Percentiles rank a stretch among this genome's conserved stretches.
These are phyloP conservation scores for Eidolon helvum DNA, from an alignment of 2,113 vertebrate species.

Conservation along the genomic window DNA sequence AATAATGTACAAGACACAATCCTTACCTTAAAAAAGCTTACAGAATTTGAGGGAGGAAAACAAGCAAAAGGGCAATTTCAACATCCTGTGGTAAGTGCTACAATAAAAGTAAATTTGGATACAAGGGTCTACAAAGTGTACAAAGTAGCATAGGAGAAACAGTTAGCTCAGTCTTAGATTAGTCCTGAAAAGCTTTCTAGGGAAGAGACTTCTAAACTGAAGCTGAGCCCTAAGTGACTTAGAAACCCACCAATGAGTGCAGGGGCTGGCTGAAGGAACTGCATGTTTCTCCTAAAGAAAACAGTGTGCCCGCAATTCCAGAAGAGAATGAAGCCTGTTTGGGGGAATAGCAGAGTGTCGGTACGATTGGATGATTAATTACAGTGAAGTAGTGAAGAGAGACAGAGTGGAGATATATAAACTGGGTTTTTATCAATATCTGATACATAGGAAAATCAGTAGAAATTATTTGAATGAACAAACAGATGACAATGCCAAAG, in stretches of 20 bases:
- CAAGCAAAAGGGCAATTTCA: background rate
- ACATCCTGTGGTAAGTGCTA: background rate
- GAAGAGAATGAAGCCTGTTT: background rate
- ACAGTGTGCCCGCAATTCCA: background rate
- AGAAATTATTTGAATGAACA: background rate
- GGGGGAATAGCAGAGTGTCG: rapidly evolving
- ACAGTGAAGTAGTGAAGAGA: background rate
- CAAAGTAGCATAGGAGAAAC: background rate
- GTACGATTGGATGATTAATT: background rate
- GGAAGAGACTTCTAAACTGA: background rate
- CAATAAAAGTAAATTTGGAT: background rate
- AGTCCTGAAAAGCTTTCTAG: background rate
- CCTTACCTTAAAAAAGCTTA: background rate
- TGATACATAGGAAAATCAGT: background rate
- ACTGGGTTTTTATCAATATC: background rate
- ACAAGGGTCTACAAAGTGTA: background rate
- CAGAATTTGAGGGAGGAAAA: background rate
- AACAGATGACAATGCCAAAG: background rate
- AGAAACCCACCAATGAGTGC: background rate
- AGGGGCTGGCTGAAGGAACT: background rate
- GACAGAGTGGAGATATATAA: background rate
- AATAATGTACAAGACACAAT: background rate
- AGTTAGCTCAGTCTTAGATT: background rate
- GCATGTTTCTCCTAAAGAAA: background rate
- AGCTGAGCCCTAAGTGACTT: background rate